These are phyloP conservation scores for Ochropleura plecta DNA, from an alignment of 2,888 invertebrate genomes.

Conservation along the genomic window DNA sequence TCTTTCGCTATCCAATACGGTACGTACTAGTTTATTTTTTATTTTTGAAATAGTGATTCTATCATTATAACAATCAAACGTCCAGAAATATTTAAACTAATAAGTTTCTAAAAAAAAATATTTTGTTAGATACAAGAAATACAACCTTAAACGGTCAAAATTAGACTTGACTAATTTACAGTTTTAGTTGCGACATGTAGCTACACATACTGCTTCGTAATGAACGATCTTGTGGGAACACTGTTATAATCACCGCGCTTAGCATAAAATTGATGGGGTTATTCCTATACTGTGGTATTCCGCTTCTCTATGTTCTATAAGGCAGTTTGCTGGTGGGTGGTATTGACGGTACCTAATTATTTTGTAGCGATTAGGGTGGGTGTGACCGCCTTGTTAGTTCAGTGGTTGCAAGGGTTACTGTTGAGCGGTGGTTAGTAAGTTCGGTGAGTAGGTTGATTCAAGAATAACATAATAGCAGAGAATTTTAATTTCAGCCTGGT, in stretches of 20 bases:
- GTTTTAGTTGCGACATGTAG: too few relatives aligned
- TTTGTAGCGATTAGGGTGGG: neutral
- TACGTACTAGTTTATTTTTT: neutral
- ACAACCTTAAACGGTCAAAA: neutral
- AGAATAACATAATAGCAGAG: too few relatives aligned
- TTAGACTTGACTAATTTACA: neutral
- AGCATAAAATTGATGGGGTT: slow-evolving; percentile 33
- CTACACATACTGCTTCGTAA: neutral
- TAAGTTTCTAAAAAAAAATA: too few relatives aligned
- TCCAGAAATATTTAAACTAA: too few relatives aligned
- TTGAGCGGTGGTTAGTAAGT: too few relatives aligned
- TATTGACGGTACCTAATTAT: neutral
- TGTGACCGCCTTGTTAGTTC: too few relatives aligned
- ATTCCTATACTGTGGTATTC: slow-evolving; percentile 3
- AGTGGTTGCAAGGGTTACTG: too few relatives aligned
- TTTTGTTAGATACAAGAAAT: too few relatives aligned
- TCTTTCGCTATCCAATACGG: neutral
- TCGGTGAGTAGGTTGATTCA: too few relatives aligned
- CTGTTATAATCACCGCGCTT: slow-evolving; percentile 30
- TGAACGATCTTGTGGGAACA: slow-evolving; percentile 32
- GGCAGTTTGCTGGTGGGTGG: neutral
- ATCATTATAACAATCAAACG: too few relatives aligned
- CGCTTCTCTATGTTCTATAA: neutral
- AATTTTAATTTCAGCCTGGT: too few relatives aligned
- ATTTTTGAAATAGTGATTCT: neutral